phyloP scores from a whole-genome alignment of 2,797 vertebrate species.

The Heteromormyrus szaboi region DNA sequence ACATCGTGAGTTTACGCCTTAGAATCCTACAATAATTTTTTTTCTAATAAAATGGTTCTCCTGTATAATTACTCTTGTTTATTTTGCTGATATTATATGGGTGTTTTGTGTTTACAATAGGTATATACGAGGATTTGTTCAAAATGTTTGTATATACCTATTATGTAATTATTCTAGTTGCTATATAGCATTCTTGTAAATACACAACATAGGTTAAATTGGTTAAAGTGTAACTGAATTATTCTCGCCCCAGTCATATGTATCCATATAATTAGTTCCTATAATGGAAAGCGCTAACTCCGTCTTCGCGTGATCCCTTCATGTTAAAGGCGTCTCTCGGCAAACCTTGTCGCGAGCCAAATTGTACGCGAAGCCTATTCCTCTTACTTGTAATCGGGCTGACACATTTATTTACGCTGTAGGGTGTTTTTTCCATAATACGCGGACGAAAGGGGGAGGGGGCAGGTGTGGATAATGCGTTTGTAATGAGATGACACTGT shows the following conservation, averaged over 20 bases:
- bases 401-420: conserved; percentile 2
- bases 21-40: neutral
- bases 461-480: neutral
- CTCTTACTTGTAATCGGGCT: neutral
- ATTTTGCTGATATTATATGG: neutral
- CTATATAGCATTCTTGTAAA: neutral
- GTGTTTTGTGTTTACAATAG: neutral
- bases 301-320: neutral
- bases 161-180: neutral
- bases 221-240: neutral
- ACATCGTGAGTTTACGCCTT: neutral
- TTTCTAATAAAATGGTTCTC: neutral
- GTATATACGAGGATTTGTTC: neutral
- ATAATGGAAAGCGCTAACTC: neutral
- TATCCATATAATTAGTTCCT: neutral
- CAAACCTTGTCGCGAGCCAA: neutral
- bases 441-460: neutral
- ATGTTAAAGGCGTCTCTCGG: neutral
- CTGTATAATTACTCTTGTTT: neutral
- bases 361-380: neutral
- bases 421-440: neutral
- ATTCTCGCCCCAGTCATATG: neutral
- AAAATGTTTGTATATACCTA: neutral
- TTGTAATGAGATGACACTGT: neutral
- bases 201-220: neutral